These are phyloP conservation scores for Heliconius ethilla DNA, from an alignment of 2,888 invertebrate genomes.

Conservation along the genomic window DNA sequence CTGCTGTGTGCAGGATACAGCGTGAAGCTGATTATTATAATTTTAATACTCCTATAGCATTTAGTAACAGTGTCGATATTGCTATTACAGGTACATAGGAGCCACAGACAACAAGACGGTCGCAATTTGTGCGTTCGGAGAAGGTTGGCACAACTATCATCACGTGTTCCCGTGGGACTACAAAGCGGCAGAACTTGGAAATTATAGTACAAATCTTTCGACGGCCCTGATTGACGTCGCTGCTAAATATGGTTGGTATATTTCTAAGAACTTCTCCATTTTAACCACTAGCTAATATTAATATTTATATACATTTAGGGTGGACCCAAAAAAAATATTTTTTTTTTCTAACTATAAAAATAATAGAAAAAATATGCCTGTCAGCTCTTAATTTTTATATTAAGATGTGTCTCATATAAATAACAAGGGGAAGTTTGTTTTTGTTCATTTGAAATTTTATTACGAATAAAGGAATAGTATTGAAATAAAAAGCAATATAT, in stretches of 20 bases:
- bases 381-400: too few species aligned
- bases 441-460: too few species aligned
- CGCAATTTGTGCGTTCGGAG: slow-evolving; percentile 85
- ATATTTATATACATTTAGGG: not conserved
- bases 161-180: slow-evolving; percentile 94
- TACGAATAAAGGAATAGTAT: too few species aligned
- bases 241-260: slow-evolving; percentile 84
- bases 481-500: too few species aligned
- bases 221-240: slow-evolving; percentile 85
- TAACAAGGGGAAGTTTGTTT: too few species aligned
- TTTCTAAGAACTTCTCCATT: not conserved
- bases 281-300: too few species aligned
- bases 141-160: slow-evolving; percentile 95
- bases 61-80: slow-evolving; percentile 8
- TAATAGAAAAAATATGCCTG: too few species aligned
- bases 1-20: too few species aligned
- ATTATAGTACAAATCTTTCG: slow-evolving; percentile 84
- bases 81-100: slow-evolving; percentile 81
- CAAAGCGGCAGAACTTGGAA: slow-evolving; percentile 87
- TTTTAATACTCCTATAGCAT: not conserved
- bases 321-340: too few species aligned
- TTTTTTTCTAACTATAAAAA: too few species aligned
- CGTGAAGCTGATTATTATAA: too few species aligned
- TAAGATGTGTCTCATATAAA: too few species aligned
- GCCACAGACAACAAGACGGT: slow-evolving; percentile 87